phyloP scores from a whole-genome alignment of 2,888 invertebrate genomes.

The Elmis aenea region DNA sequence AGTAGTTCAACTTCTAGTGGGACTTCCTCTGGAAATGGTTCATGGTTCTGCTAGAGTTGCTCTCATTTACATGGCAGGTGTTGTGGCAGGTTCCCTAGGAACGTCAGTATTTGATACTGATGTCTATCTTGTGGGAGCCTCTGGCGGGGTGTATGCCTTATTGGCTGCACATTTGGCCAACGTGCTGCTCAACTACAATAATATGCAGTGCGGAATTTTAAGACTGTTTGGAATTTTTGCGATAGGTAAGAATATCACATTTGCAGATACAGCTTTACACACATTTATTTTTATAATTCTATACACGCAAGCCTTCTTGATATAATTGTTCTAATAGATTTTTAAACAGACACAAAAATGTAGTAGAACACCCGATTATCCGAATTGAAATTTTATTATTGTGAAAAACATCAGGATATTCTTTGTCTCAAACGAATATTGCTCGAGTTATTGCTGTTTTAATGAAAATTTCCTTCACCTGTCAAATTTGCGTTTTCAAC shows the following conservation, averaged over 20 bases:
- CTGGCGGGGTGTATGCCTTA: conserved; percentile 95
- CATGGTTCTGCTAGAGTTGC: conserved; percentile 87
- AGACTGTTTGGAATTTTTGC: conserved; percentile 85
- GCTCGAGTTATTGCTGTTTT: no score
- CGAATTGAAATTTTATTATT: no score
- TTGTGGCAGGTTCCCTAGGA: conserved; percentile 79
- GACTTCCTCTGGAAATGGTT: conserved; percentile 92
- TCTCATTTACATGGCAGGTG: conserved; percentile 87
- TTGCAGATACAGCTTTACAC: not conserved
- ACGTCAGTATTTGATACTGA: conserved; percentile 92
- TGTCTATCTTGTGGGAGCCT: conserved; percentile 93
- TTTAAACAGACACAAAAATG: no score
- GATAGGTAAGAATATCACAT: conserved; percentile 63
- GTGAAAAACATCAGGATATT: no score
- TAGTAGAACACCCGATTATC: no score
- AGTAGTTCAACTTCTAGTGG: conserved; percentile 87
- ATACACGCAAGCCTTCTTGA: not conserved
- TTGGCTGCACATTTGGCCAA: conserved; percentile 95
- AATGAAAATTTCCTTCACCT: no score
- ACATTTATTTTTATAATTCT: not conserved
- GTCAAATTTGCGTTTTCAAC: no score
- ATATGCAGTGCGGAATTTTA: conserved; percentile 90
- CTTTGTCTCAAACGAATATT: no score
- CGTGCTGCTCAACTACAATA: conserved; percentile 89
- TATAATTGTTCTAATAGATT: not conserved